Conservation (phyloP, 2,797 vertebrate genomes). For the Gallinago nigripennis region DNA sequence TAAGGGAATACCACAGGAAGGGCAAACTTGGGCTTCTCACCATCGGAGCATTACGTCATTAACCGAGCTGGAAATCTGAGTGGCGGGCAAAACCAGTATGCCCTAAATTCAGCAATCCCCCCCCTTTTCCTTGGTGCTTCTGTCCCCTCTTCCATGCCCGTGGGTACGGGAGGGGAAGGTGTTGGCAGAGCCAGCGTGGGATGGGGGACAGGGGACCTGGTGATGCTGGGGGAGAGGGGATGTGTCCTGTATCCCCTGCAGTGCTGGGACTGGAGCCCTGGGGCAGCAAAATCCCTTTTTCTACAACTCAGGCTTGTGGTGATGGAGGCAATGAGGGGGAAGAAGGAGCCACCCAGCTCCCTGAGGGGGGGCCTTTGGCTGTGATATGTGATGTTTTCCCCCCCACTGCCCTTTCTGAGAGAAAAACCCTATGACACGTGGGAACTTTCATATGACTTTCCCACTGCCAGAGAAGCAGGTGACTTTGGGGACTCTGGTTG, state of each 20-base stretch:
- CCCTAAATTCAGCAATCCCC: neutral
- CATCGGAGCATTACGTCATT: neutral
- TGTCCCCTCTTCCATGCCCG: neutral
- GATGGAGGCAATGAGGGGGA: neutral
- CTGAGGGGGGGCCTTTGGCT: neutral
- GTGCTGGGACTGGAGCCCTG: neutral
- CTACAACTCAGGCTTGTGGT: neutral
- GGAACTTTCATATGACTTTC: neutral
- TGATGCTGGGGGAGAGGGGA: neutral
- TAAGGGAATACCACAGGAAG: slow-evolving; percentile 47
- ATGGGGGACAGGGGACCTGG: neutral
- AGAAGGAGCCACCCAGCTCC: neutral
- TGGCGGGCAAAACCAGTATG: neutral
- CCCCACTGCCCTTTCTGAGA: neutral
- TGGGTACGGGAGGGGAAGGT: neutral
- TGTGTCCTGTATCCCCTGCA: neutral
- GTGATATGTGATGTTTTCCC: neutral
- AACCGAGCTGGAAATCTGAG: neutral
- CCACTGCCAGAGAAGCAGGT: neutral
- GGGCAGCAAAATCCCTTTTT: neutral
- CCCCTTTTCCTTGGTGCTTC: neutral
- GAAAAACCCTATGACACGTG: rapidly evolving
- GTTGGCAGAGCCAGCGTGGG: rapidly evolving
- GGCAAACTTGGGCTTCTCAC: slow-evolving; percentile 41
- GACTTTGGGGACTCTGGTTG: neutral